phyloP scores from a whole-genome alignment of 2,888 invertebrate genomes.

The Drosophila picticornis region DNA sequence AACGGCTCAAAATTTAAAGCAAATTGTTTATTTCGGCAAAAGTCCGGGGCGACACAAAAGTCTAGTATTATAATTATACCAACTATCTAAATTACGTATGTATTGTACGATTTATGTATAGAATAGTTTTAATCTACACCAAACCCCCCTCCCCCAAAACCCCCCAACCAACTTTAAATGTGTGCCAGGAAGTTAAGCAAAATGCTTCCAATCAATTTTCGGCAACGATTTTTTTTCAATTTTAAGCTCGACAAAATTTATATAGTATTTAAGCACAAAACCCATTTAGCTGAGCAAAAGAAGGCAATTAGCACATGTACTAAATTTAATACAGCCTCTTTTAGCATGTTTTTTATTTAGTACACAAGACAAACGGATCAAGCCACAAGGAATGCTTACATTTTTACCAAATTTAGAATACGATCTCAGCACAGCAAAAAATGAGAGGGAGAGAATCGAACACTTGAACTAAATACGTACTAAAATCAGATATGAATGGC shows the following conservation, averaged over 20 bases:
- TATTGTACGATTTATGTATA: slow-evolving; percentile 53
- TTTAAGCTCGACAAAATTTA: slow-evolving; percentile 27
- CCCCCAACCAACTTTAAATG: background rate
- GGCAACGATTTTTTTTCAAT: slow-evolving; percentile 41
- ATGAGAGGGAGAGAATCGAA: background rate
- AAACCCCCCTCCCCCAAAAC: background rate
- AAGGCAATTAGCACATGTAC: slow-evolving; percentile 44
- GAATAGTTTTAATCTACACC: slow-evolving; percentile 57
- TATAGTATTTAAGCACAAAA: slow-evolving; percentile 34
- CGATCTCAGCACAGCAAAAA: background rate
- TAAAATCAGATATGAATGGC: background rate
- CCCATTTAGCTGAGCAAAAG: slow-evolving; percentile 1
- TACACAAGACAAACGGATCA: background rate
- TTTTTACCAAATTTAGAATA: background rate
- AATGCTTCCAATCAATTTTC: slow-evolving; percentile 10
- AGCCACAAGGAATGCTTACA: background rate
- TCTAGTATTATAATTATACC: slow-evolving; percentile 36
- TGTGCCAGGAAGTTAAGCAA: slow-evolving; percentile 27
- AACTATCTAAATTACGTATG: slow-evolving; percentile 55
- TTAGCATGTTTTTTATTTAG: background rate
- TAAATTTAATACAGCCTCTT: slow-evolving; percentile 26
- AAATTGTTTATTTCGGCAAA: slow-evolving; percentile 68
- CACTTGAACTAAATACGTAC: background rate
- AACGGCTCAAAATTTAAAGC: slow-evolving; percentile 74
- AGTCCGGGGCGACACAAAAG: slow-evolving; percentile 36